Evolutionary conservation across 2,113 vertebrate genomes (phyloP).

Genomic region (Platysteira castanea): DNA sequence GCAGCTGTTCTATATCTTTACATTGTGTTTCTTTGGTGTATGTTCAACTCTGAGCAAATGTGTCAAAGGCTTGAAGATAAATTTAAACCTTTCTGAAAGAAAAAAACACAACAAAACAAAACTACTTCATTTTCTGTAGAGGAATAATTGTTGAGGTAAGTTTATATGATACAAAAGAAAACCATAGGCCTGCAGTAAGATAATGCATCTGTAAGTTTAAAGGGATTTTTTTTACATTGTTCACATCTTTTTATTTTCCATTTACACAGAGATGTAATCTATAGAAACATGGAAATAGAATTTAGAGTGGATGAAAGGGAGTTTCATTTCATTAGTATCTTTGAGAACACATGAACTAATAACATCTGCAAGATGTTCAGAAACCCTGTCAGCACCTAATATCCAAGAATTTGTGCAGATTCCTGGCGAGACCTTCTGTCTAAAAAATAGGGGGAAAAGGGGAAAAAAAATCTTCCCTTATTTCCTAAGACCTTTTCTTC

Average conservation of each 20-base stretch:
- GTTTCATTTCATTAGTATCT: background rate
- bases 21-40: background rate
- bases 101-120: background rate
- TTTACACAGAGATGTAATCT: background rate
- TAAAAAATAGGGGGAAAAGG: rapidly evolving
- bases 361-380: background rate
- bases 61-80: background rate
- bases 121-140: background rate
- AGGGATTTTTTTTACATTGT: background rate
- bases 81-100: background rate
- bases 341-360: background rate
- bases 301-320: background rate
- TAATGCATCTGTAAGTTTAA: background rate
- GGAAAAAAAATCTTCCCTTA: background rate
- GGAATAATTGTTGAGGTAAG: background rate
- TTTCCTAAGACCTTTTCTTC: background rate
- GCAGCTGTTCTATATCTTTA: background rate
- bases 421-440: background rate
- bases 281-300: background rate
- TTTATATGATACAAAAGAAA: background rate
- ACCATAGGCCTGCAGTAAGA: background rate
- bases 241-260: background rate
- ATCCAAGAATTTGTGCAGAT: background rate
- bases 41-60: background rate
- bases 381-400: background rate